phyloP scores from a whole-genome alignment of 2,113 vertebrate genomes.

The Pungitius pungitius region DNA sequence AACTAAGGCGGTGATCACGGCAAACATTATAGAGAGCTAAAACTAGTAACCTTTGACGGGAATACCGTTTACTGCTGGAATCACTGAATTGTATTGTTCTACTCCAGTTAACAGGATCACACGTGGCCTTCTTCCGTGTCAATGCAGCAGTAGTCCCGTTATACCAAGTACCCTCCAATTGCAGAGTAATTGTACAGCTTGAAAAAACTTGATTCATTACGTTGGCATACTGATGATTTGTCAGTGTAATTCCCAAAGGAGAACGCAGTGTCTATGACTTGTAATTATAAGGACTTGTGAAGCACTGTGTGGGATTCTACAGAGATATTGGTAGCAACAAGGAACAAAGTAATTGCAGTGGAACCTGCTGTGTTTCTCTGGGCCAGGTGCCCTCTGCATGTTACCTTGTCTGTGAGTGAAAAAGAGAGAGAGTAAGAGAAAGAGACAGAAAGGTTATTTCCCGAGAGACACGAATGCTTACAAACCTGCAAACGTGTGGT shows the following conservation, averaged over 20 bases:
- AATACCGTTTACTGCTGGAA: neutral
- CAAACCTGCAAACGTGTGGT: slow-evolving; percentile 32
- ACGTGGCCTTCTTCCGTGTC: no score
- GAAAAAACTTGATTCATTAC: neutral
- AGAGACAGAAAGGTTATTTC: slow-evolving; percentile 38
- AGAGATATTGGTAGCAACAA: neutral
- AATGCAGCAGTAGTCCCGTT: neutral
- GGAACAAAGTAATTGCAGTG: slow-evolving; percentile 46
- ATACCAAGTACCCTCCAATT: neutral
- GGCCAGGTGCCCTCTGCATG: slow-evolving; percentile 57
- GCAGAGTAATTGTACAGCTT: neutral
- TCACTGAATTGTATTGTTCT: neutral
- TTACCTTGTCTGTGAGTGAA: slow-evolving; percentile 22
- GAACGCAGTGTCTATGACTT: neutral
- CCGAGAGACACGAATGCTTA: slow-evolving; percentile 39
- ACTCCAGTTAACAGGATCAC: neutral
- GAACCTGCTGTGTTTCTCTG: slow-evolving; percentile 49
- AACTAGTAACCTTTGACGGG: no score
- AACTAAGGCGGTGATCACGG: neutral
- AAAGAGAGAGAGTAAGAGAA: slow-evolving; percentile 6
- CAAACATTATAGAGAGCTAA: neutral
- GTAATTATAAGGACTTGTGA: slow-evolving; percentile 9
- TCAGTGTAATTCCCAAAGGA: neutral
- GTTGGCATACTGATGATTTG: neutral
- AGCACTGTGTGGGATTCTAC: neutral